These are phyloP conservation scores for Diarsia dahlii DNA, from an alignment of 2,888 invertebrate genomes.

Conservation along the genomic window DNA sequence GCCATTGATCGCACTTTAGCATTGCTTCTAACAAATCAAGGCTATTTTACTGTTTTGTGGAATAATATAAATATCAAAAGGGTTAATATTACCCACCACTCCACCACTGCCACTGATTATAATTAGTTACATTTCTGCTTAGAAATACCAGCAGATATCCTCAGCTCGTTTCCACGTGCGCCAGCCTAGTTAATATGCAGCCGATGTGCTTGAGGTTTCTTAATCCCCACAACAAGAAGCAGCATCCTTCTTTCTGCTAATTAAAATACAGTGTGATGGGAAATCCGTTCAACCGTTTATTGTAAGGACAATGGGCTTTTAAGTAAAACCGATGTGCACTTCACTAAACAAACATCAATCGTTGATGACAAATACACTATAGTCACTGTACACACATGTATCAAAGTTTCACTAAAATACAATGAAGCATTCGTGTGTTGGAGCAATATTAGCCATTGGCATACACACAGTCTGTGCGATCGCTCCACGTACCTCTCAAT, in stretches of 20 bases:
- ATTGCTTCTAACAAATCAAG: neutral
- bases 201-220: conserved; percentile 16
- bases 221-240: conserved; percentile 37
- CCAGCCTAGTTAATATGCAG: conserved; percentile 39
- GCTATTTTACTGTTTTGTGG: neutral
- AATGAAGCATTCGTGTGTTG: conserved; percentile 33
- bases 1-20: neutral
- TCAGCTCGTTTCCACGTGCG: conserved; percentile 17
- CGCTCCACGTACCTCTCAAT: conserved; percentile 52
- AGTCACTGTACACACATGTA: conserved; percentile 7
- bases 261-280: conserved; percentile 10
- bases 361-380: neutral
- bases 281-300: neutral
- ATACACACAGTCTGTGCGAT: conserved; percentile 53
- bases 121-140: conserved; percentile 16
- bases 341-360: neutral
- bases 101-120: neutral
- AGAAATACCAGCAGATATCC: conserved; percentile 13
- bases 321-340: neutral
- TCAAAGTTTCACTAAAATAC: conserved; percentile 33
- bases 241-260: neutral
- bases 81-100: neutral
- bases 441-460: conserved; percentile 44
- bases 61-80: neutral
- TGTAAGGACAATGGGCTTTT: neutral